Percentiles rank a stretch among this genome's conserved stretches.
phyloP scores from a whole-genome alignment of 2,888 invertebrate species.

The Papilio gigon region DNA sequence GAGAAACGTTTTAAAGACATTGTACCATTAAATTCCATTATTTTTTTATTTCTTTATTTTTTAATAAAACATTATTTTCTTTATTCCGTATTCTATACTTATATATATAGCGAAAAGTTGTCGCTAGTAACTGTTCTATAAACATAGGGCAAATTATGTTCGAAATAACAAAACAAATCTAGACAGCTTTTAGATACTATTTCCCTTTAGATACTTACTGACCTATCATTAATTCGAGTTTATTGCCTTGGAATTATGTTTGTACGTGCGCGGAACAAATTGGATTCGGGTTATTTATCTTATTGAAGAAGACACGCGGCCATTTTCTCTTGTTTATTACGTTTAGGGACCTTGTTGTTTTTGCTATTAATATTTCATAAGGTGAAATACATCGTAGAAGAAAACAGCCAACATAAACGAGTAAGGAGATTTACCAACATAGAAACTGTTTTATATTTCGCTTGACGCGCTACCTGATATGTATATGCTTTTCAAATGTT shows the following conservation, averaged over 20 bases:
- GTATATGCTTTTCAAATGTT: neutral
- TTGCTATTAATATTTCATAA: constrained; percentile 14
- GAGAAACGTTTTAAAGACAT: too few relatives aligned
- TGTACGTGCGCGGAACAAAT: constrained; percentile 24
- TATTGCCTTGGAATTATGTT: constrained; percentile 20
- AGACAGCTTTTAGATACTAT: neutral
- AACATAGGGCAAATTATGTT: too few relatives aligned
- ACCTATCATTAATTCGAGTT: constrained; percentile 18
- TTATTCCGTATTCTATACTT: too few relatives aligned
- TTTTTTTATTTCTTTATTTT: too few relatives aligned
- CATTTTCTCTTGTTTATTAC: constrained; percentile 26
- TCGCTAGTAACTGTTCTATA: too few relatives aligned
- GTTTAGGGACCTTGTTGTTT: constrained; percentile 14
- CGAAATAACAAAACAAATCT: neutral
- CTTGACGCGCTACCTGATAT: too few relatives aligned
- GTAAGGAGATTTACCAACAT: too few relatives aligned
- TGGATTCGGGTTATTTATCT: constrained; percentile 27
- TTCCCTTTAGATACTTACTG: neutral
- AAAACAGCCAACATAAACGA: neutral
- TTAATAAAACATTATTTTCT: too few relatives aligned
- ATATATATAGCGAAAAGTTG: too few relatives aligned
- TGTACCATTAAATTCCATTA: neutral
- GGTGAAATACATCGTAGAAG: neutral
- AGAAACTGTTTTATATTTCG: neutral
- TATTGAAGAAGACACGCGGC: constrained; percentile 15